phyloP scores from a whole-genome alignment of 2,113 vertebrate species.

The Phylloscopus trochiloides region DNA sequence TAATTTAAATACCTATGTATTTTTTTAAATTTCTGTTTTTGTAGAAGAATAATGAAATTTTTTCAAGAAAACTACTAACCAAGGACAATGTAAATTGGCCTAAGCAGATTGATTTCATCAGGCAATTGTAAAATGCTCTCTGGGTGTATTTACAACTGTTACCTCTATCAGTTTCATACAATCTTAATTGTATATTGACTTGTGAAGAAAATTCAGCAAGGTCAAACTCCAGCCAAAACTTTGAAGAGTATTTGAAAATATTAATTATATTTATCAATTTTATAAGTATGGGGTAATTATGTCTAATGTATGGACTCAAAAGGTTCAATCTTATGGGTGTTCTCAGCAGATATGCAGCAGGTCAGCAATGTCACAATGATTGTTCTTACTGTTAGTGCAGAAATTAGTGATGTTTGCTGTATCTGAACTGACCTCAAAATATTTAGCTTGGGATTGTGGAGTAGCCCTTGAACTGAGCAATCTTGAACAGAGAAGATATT shows the following conservation, averaged over 20 bases:
- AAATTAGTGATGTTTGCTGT: neutral
- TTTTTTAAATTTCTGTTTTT: neutral
- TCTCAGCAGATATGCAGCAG: neutral
- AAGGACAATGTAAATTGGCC: neutral
- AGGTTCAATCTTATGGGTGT: neutral
- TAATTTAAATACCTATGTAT: neutral
- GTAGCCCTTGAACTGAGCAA: neutral
- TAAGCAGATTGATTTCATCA: neutral
- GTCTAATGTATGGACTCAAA: neutral
- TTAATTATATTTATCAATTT: neutral
- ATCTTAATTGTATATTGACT: slow-evolving; percentile 42
- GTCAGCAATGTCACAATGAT: neutral
- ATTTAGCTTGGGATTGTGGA: neutral
- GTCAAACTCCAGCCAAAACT: neutral
- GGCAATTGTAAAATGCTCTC: neutral
- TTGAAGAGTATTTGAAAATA: neutral
- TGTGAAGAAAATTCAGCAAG: slow-evolving; percentile 4
- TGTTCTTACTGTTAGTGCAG: neutral
- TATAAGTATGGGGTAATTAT: neutral
- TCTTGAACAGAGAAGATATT: neutral
- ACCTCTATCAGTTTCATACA: neutral
- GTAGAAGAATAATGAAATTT: neutral
- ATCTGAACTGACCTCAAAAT: neutral
- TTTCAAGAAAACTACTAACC: neutral
- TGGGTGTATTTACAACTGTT: neutral